Evolutionary conservation across 1,140 invertebrate species (phyloP), one percentile per base, ranked within the genome.

Genomic region (Pseudomyrmex gracilis): DNA sequence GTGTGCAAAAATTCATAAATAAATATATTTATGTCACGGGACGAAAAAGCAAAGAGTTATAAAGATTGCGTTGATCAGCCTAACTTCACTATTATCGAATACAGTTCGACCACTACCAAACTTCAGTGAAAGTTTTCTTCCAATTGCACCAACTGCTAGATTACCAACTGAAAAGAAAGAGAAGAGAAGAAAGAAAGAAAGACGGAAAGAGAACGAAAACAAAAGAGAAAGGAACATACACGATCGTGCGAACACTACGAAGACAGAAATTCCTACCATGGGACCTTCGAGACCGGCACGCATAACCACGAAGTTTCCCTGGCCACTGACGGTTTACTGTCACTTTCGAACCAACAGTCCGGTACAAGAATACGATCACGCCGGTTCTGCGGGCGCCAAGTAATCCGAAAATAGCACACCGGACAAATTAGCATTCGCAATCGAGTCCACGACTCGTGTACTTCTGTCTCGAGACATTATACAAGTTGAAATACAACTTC

Each of bases 301-400:
- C 61, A 87, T 82, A 87, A 85, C 83, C 15, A 7, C 12, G 12
- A 84, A 90, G 89, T 93, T 93, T 93, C 90, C 90, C 90, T 90
- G 83, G 22, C 86, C 74, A 89, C 82, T 70, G 77, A 76, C 80
- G 64, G 70, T 85, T 77, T 90, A 93, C 93, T 94, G 92, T 94
- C 93, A 94, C 93, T 94, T 93, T 94, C 93, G 90, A 90, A 87
- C 89, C 89, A 88, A 90, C 93, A 90, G 85, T 90, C 90, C 87
- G 76, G 68, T 90, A 90, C 92, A 90, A 92, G 92, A 84, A 90
- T 90, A 87, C 89, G 70, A 80, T 73, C 73, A 57, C 17, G 76
- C 49, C 80, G 22, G 24, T 45, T 53, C 67, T 68, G 34, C 20
- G 13, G 34, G 17, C 61, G 22, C 34, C 34, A n/a, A 20, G 17